phyloP scores from a whole-genome alignment of 2,797 vertebrate genomes.

The Nasua narica region DNA sequence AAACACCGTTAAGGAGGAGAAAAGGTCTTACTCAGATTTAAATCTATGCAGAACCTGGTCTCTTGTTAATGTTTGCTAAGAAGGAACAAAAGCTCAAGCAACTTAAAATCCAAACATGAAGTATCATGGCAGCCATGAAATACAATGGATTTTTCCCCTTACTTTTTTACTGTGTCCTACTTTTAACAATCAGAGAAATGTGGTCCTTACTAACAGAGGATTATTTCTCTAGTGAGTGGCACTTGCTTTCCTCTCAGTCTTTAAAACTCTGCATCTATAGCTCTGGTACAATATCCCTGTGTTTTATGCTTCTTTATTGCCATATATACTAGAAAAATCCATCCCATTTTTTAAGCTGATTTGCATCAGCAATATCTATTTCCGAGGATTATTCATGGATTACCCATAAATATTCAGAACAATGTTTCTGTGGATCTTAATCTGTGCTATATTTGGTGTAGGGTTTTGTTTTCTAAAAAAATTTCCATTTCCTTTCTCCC shows the following conservation, averaged over 20 bases:
- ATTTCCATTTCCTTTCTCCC: conserved; percentile 17
- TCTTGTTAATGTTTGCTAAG: not conserved
- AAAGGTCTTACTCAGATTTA: not conserved
- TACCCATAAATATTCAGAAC: conserved; percentile 62
- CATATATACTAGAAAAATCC: conserved; percentile 41
- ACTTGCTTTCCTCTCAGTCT: not conserved
- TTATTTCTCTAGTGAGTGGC: not conserved
- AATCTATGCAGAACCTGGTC: not conserved
- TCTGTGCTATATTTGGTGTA: conserved; percentile 58
- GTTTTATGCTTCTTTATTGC: not conserved
- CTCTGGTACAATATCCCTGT: not conserved
- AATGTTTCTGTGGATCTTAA: conserved; percentile 34
- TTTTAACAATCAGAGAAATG: not conserved
- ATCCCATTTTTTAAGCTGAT: conserved; percentile 18
- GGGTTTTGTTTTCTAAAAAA: conserved; percentile 53
- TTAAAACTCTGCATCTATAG: not conserved
- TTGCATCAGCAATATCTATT: conserved; percentile 55
- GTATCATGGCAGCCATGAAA: not conserved
- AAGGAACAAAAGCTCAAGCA: not conserved
- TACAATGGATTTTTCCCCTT: not conserved
- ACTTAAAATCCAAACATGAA: not conserved
- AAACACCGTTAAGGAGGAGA: not conserved
- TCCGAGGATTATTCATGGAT: conserved; percentile 69
- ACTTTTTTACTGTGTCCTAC: not conserved
- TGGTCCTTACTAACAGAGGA: not conserved